These are phyloP conservation scores for Passer montanus DNA, from an alignment of 2,113 vertebrate species.

Conservation along the genomic window DNA sequence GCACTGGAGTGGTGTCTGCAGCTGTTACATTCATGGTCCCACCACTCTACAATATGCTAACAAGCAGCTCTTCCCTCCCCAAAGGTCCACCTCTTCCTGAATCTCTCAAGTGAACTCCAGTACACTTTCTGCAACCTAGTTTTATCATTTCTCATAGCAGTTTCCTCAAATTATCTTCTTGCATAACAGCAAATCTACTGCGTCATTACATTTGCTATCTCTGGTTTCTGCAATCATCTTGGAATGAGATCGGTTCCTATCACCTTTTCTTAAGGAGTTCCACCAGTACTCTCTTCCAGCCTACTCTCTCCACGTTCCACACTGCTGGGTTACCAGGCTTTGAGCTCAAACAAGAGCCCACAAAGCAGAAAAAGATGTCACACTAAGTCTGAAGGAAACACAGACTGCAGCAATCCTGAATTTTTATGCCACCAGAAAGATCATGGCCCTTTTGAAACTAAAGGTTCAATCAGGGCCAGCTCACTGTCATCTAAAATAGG, in stretches of 20 bases:
- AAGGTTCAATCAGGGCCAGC: not conserved
- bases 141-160: not conserved
- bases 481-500: not conserved
- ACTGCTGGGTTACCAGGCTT: not conserved
- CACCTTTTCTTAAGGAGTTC: not conserved
- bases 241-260: not conserved
- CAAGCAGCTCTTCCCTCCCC: not conserved
- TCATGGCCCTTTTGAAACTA: rapidly evolving
- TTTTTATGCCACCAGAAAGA: not conserved
- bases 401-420: not conserved
- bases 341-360: not conserved
- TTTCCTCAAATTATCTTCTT: not conserved
- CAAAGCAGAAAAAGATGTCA: not conserved
- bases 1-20: not conserved
- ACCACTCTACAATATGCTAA: not conserved
- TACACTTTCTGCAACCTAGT: not conserved
- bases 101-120: not conserved
- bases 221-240: not conserved
- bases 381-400: not conserved
- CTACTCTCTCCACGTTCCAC: not conserved
- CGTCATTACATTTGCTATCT: not conserved
- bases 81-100: not conserved
- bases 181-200: not conserved
- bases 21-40: not conserved
- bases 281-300: not conserved